Base-by-base conservation (phyloP, 2,888 invertebrate species). In the Hydropsyche betteni region DNA sequence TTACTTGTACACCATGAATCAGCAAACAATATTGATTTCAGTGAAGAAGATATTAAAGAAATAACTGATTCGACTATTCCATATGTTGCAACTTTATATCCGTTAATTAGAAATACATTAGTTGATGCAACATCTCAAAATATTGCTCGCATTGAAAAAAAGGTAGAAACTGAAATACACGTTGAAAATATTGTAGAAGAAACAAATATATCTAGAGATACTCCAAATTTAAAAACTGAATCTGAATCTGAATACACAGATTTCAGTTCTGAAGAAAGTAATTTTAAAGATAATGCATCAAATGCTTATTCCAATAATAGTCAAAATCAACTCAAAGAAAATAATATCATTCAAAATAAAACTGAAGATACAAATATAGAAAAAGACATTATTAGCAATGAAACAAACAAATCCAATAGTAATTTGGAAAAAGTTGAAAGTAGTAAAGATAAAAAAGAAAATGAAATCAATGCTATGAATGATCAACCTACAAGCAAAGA, bases 11-110 rank as follows among this genome's bases (percentile, higher is more conserved):
- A 69, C 34, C 55, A 82, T 4, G 81, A 80, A 24, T 79, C 75
- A 3, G 81, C 82, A 0, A 83, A 83, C 53, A 80, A 81, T 5
- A 83, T 84, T 71, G 81, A 83, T 3, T 81, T 80, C 53, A 81
- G 81, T 50, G 79, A 82, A 5, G 82, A 81, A 34, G 82, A 83
- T 77, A 81, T 82, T 12, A 81, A 81, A 4, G 76, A 79, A 14
- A 76, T 78, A 14, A 64, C 70, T 58, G 74, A 76, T 69, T 34
- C 74, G 36, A 75, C 74, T 34, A 44, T 72, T 58, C 72, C 72
- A 38, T 72, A 72, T 50, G 58, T 72, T 36, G 58, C 72, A n/a
- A 72, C 72, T 36, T 44, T 72, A 1, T 72, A 38, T 36, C 72
- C 72, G 38, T 36, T 33, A 5, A 58, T 61, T 14, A 72, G 38